Percentiles rank a stretch among this genome's conserved stretches.
These are phyloP conservation scores for Callipepla californica DNA, from an alignment of 2,113 vertebrate species.

Conservation along the genomic window DNA sequence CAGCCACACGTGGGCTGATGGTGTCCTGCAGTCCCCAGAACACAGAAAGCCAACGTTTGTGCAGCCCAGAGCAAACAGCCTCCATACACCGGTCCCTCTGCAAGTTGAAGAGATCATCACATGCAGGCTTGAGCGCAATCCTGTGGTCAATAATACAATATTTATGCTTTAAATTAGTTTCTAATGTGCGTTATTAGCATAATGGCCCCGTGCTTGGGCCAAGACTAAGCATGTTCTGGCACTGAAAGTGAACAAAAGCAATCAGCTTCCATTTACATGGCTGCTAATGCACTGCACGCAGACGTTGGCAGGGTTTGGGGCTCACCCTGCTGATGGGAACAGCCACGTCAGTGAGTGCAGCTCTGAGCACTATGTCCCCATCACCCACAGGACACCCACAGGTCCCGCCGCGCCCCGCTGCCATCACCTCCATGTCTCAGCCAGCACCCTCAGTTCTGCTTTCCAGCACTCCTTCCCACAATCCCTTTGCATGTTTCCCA, in stretches of 20 bases:
- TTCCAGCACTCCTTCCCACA: no score
- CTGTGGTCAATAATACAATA: background rate
- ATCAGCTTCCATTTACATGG: background rate
- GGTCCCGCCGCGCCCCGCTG: background rate
- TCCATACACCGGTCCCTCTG: background rate
- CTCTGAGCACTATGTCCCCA: no score
- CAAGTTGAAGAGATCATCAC: background rate
- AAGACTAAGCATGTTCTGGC: background rate
- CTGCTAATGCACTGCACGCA: rapidly evolving
- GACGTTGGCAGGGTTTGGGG: background rate
- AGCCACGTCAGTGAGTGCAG: background rate
- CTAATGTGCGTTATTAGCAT: background rate
- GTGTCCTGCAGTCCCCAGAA: background rate
- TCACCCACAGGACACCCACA: no score
- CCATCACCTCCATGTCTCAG: no score
- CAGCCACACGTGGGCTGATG: background rate
- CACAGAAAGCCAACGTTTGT: background rate
- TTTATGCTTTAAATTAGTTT: background rate
- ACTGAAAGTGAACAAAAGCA: background rate
- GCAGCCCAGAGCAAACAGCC: background rate
- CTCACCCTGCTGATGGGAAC: rapidly evolving
- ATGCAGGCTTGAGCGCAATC: background rate
- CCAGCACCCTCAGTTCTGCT: no score
- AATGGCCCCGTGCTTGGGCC: background rate
- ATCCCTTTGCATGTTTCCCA: no score